Evolutionary conservation across 2,113 vertebrate species (phyloP).

Genomic region (Nipponia nippon): DNA sequence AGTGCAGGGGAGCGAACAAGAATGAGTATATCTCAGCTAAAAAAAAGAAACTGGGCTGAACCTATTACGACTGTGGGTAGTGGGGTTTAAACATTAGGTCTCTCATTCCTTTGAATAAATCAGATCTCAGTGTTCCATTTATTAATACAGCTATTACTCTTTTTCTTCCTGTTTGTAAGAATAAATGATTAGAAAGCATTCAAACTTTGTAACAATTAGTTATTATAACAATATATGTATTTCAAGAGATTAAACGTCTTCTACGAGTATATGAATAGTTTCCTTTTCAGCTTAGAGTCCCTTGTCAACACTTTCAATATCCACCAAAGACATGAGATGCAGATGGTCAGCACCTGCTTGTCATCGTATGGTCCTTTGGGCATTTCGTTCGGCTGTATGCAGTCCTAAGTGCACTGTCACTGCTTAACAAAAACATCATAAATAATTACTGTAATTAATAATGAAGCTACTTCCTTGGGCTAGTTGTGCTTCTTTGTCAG

Average conservation of each 20-base stretch:
- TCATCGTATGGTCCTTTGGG: not conserved
- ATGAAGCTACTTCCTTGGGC: slow-evolving; percentile 38
- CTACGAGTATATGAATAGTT: not conserved
- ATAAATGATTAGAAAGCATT: not conserved
- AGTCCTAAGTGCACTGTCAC: slow-evolving; percentile 32
- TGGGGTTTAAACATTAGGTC: not conserved
- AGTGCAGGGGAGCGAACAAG: not conserved
- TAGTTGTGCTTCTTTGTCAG: not conserved
- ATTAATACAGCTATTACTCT: not conserved
- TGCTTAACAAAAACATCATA: slow-evolving; percentile 41
- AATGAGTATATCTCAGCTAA: not conserved
- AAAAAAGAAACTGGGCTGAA: not conserved
- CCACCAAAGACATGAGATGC: not conserved
- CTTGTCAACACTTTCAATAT: not conserved
- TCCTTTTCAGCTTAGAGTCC: not conserved
- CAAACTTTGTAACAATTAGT: not conserved
- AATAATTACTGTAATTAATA: slow-evolving; percentile 49
- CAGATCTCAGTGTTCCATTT: not conserved
- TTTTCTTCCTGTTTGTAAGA: not conserved
- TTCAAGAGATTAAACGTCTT: not conserved
- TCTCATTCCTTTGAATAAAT: not conserved
- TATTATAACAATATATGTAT: not conserved
- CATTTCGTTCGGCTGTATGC: not conserved
- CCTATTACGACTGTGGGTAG: not conserved
- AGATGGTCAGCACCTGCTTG: slow-evolving; percentile 55